phyloP scores from a whole-genome alignment of 2,113 vertebrate genomes.

The Vulpes ferrilata region DNA sequence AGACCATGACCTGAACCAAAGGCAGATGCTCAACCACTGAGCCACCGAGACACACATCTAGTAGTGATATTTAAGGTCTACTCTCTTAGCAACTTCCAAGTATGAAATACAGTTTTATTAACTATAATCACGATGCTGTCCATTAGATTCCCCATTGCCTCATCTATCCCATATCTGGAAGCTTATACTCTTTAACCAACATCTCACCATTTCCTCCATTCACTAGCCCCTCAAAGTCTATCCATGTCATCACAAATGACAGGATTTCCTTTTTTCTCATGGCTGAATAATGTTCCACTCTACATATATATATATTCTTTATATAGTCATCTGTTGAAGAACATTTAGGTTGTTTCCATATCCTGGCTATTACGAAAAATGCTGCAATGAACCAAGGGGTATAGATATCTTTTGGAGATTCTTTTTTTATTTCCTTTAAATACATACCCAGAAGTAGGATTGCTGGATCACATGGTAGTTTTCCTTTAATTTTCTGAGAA shows the following conservation, averaged over 20 bases:
- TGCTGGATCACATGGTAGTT: not conserved
- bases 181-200: not conserved
- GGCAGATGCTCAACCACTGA: no score
- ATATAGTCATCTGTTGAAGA: not conserved
- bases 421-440: not conserved
- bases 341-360: not conserved
- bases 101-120: not conserved
- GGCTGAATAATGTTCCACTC: not conserved
- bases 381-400: not conserved
- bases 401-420: not conserved
- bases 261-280: not conserved
- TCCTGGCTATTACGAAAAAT: not conserved
- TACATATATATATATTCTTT: not conserved
- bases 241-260: not conserved
- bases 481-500: not conserved
- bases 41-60: not conserved
- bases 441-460: not conserved
- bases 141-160: not conserved
- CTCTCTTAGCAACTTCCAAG: not conserved
- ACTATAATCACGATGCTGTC: not conserved
- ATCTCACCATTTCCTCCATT: not conserved
- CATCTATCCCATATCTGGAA: not conserved
- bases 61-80: not conserved
- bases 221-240: not conserved
- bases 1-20: no score